Conservation (phyloP, 2,797 vertebrate species). For the Rhadinocentrus ornatus region DNA sequence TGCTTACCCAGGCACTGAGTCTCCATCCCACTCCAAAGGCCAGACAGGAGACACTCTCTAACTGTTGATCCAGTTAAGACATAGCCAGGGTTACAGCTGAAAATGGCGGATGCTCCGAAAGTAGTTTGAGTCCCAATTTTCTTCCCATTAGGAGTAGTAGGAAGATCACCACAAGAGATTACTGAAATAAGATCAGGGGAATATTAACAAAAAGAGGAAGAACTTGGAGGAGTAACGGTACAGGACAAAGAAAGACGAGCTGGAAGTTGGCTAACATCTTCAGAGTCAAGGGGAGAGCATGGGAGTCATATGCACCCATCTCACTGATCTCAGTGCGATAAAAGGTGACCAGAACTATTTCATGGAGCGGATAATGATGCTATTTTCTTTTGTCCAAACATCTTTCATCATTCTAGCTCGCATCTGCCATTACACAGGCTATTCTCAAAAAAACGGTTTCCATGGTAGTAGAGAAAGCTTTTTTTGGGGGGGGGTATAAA, state of each 20-base stretch:
- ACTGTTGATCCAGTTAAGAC: slow-evolving; percentile 94
- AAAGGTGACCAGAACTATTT: slow-evolving; percentile 67
- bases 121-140: slow-evolving; percentile 97
- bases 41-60: slow-evolving; percentile 94
- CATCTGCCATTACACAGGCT: slow-evolving; percentile 46
- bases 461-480: slow-evolving; percentile 43
- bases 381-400: slow-evolving; percentile 66
- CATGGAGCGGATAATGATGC: slow-evolving; percentile 63
- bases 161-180: slow-evolving; percentile 95
- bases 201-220: slow-evolving; percentile 16
- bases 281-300: slow-evolving; percentile 61
- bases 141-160: slow-evolving; percentile 94
- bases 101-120: slow-evolving; percentile 95
- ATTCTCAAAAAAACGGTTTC: slow-evolving; percentile 55
- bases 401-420: slow-evolving; percentile 60
- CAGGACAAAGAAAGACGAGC: slow-evolving; percentile 38
- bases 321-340: slow-evolving; percentile 58
- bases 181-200: slow-evolving; percentile 82
- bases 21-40: slow-evolving; percentile 95
- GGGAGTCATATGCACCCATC: slow-evolving; percentile 63
- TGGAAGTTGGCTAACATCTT: slow-evolving; percentile 61
- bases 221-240: slow-evolving; percentile 22
- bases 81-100: slow-evolving; percentile 92
- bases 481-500: too few species aligned
- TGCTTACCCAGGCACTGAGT: slow-evolving; percentile 92